A percentile compares a stretch with the other conserved stretches of the same genome.
phyloP scores from a whole-genome alignment of 2,888 invertebrate genomes.

The Cheilosia grossa region DNA sequence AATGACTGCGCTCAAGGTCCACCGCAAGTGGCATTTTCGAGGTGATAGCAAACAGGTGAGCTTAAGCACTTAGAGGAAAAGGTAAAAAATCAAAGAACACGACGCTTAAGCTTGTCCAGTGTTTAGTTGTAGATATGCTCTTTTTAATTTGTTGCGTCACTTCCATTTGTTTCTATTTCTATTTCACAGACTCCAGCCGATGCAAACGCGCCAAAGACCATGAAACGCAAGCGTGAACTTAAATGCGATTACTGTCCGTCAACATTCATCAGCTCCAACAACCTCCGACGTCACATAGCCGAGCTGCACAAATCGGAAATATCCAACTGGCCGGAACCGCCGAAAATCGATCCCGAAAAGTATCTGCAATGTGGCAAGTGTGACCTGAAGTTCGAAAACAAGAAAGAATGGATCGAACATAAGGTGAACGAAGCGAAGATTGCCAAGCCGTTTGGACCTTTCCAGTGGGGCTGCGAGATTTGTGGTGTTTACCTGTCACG shows the following conservation, averaged over 20 bases:
- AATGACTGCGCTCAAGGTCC: constrained; percentile 83
- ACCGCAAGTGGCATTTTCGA: constrained; percentile 84
- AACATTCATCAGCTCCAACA: constrained; percentile 83
- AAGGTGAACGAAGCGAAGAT: constrained; percentile 82
- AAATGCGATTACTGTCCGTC: constrained; percentile 83
- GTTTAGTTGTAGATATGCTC: constrained; percentile 39
- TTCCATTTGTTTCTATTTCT: constrained; percentile 21
- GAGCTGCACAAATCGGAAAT: constrained; percentile 83
- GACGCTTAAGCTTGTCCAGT: constrained; percentile 70
- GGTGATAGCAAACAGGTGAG: constrained; percentile 84
- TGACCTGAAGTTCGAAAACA: constrained; percentile 79
- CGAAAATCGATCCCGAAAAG: constrained; percentile 80
- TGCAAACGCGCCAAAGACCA: constrained; percentile 77
- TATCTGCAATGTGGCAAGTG: constrained; percentile 81
- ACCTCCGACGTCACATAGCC: constrained; percentile 82
- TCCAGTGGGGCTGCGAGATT: constrained; percentile 83
- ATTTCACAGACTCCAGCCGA: constrained; percentile 75
- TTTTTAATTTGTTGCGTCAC: background rate
- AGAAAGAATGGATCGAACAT: constrained; percentile 82
- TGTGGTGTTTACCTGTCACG: constrained; percentile 83
- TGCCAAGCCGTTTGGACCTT: constrained; percentile 81
- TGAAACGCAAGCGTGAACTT: constrained; percentile 81
- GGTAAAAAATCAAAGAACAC: constrained; percentile 69
- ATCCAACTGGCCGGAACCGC: constrained; percentile 79
- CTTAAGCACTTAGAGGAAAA: constrained; percentile 76